Evolutionary conservation across 2,888 invertebrate genomes (phyloP).

Genomic region (Brenthis ino): DNA sequence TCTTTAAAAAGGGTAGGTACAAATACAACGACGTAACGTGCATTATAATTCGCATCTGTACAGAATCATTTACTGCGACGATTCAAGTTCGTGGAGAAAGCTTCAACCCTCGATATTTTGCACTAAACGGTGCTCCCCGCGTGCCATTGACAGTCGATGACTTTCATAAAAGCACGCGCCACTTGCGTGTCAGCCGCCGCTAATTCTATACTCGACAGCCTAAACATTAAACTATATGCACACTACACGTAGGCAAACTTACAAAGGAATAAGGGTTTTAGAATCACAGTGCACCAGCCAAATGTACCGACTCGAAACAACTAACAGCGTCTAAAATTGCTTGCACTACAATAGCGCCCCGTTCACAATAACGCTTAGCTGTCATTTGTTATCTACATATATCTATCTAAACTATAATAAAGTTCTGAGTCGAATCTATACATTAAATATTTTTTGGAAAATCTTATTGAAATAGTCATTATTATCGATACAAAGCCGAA

Average conservation of each 20-base stretch:
- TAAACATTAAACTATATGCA: too few relatives aligned
- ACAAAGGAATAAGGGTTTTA: background rate
- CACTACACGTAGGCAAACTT: background rate
- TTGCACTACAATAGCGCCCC: background rate
- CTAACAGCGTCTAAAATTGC: background rate
- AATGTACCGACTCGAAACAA: background rate
- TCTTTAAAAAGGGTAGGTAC: background rate
- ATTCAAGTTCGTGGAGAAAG: background rate
- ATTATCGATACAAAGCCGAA: too few relatives aligned
- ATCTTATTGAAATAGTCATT: too few relatives aligned
- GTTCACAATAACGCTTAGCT: background rate
- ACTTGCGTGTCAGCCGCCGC: background rate
- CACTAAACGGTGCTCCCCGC: background rate
- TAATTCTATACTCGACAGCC: background rate
- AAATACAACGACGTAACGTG: background rate
- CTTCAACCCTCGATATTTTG: background rate
- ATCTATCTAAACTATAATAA: background rate
- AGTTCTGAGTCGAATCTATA: too few relatives aligned
- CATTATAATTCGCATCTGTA: constrained; percentile 6
- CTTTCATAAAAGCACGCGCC: constrained; percentile 1
- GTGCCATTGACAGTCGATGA: constrained; percentile 5
- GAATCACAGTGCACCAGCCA: background rate
- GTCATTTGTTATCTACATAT: background rate
- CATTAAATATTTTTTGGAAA: too few relatives aligned
- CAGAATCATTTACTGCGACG: background rate